A percentile compares a stretch with the other conserved stretches of the same genome.
These are phyloP conservation scores for Salvelinus fontinalis DNA, from an alignment of 2,113 vertebrate genomes.

Conservation along the genomic window DNA sequence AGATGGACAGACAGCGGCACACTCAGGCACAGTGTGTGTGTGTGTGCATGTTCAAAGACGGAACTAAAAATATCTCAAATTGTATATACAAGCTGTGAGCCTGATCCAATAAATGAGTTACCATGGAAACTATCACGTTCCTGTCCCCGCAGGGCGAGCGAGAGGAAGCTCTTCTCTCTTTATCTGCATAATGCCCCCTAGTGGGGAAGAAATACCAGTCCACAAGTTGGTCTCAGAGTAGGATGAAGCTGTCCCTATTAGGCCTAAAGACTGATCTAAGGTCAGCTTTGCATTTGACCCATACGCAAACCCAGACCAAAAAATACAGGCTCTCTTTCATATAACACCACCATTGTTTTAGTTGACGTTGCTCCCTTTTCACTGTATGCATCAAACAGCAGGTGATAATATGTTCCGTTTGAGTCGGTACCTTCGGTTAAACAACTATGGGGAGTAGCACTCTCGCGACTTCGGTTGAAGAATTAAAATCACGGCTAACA, in stretches of 20 bases:
- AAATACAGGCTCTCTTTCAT: too few relatives aligned
- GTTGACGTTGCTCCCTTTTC: too few relatives aligned
- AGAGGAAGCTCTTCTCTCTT: slow-evolving; percentile 32
- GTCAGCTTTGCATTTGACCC: too few relatives aligned
- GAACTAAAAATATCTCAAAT: slow-evolving; percentile 72
- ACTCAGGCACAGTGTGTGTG: slow-evolving; percentile 16
- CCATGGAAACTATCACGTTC: slow-evolving; percentile 77
- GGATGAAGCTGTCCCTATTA: neutral
- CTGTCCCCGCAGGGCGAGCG: slow-evolving; percentile 51
- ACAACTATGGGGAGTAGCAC: too few relatives aligned
- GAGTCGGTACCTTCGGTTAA: too few relatives aligned
- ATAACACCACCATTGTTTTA: too few relatives aligned
- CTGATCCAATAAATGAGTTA: slow-evolving; percentile 63
- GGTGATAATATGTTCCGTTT: too few relatives aligned
- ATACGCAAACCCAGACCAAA: too few relatives aligned
- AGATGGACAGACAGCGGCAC: slow-evolving; percentile 53
- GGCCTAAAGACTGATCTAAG: too few relatives aligned
- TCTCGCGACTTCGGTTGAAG: too few relatives aligned
- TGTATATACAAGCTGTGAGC: slow-evolving; percentile 73
- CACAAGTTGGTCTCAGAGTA: neutral
- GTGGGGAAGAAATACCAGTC: slow-evolving; percentile 7
- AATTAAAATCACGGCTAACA: too few relatives aligned
- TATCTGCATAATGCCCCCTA: slow-evolving; percentile 25
- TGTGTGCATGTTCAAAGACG: slow-evolving; percentile 38
- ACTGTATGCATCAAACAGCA: too few relatives aligned